Percentiles rank a stretch among this genome's conserved stretches.
phyloP scores from a whole-genome alignment of 2,113 vertebrate species.

The Desmodus rotundus region DNA sequence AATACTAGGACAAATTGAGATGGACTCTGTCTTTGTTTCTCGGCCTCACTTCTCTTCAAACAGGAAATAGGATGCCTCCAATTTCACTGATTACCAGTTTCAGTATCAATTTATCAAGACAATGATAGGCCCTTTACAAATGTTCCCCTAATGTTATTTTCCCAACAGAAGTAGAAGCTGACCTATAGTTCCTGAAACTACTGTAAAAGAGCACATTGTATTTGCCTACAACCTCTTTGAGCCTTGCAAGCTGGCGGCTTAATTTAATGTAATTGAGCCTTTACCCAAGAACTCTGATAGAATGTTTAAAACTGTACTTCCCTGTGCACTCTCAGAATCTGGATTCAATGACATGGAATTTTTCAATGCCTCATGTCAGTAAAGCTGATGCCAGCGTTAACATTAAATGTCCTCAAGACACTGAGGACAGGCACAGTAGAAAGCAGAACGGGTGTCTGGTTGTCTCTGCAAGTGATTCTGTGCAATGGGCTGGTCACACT shows the following conservation, averaged over 20 bases:
- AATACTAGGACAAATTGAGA: slow-evolving; percentile 77
- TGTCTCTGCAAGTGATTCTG: background rate
- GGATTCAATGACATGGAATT: slow-evolving; percentile 67
- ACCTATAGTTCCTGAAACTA: slow-evolving; percentile 68
- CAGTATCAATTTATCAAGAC: slow-evolving; percentile 78
- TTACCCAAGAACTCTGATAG: slow-evolving; percentile 51
- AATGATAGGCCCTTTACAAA: slow-evolving; percentile 78
- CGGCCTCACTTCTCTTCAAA: slow-evolving; percentile 73
- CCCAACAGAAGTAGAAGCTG: slow-evolving; percentile 76
- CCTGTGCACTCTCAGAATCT: slow-evolving; percentile 51
- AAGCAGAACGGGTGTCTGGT: background rate
- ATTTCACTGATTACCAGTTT: slow-evolving; percentile 82
- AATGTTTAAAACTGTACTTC: slow-evolving; percentile 63
- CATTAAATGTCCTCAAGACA: slow-evolving; percentile 44
- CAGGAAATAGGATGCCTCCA: slow-evolving; percentile 73
- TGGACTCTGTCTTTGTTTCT: slow-evolving; percentile 70
- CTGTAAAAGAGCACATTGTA: slow-evolving; percentile 62
- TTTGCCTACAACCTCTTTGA: slow-evolving; percentile 70
- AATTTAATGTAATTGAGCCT: slow-evolving; percentile 75
- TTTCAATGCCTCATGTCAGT: slow-evolving; percentile 34
- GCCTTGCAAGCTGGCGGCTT: slow-evolving; percentile 60
- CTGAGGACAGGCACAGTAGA: background rate
- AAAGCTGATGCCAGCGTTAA: slow-evolving; percentile 50
- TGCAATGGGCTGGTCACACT: background rate
- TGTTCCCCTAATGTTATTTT: slow-evolving; percentile 79